Percentiles rank a stretch among this genome's conserved stretches.
Evolutionary conservation across 2,888 invertebrate genomes (phyloP).

Genomic region (Blastobasis lacticolella): DNA sequence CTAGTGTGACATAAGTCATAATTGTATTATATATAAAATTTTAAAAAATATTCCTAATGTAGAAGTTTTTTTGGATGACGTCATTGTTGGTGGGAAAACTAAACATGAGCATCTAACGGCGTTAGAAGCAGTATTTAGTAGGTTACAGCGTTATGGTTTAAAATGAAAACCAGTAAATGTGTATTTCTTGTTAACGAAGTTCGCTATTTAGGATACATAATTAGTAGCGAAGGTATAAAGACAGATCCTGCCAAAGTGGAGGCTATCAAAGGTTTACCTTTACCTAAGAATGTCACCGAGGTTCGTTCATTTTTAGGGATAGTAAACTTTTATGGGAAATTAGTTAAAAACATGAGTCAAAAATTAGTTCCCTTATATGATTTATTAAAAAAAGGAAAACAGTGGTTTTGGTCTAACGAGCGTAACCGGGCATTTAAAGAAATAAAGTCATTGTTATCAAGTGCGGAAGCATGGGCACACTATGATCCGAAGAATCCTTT

Average conservation of each 20-base stretch:
- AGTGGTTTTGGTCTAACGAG: not conserved
- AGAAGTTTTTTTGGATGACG: not conserved
- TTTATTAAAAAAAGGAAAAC: not conserved
- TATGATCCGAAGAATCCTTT: slow-evolving; percentile 13
- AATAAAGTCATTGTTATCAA: slow-evolving; percentile 11
- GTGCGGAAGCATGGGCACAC: slow-evolving; percentile 13
- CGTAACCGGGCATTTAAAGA: slow-evolving; percentile 5
- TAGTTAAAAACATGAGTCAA: not conserved
- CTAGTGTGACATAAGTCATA: no score
- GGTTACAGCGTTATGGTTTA: not conserved
- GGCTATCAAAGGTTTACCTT: not conserved
- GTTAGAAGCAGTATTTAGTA: no score
- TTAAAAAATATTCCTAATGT: slow-evolving; percentile 3
- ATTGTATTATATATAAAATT: no score
- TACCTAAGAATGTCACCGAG: not conserved
- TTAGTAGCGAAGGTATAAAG: not conserved
- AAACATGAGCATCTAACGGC: not conserved
- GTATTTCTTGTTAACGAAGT: not conserved
- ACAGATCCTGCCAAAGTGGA: not conserved
- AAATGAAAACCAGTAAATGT: not conserved
- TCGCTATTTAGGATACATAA: not conserved
- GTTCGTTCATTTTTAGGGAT: not conserved
- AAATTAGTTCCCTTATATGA: not conserved
- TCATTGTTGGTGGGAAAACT: not conserved
- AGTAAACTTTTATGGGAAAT: not conserved